Conservation (phyloP, 2,797 vertebrate genomes). For the Platyrinchus mystaceus region DNA sequence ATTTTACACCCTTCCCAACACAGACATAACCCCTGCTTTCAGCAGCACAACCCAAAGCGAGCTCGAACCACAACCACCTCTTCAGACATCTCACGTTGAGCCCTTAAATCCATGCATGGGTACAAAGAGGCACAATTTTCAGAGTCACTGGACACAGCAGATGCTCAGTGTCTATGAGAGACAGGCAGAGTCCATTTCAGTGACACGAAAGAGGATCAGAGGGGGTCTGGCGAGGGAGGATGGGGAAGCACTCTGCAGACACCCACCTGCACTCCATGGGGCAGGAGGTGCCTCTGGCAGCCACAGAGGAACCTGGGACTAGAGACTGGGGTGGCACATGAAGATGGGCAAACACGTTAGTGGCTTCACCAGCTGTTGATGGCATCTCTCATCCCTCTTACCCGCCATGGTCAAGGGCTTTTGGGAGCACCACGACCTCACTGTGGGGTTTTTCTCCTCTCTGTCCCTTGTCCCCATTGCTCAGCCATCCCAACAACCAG, state of each 20-base stretch:
- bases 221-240: background rate
- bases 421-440: rapidly evolving
- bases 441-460: background rate
- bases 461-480: background rate
- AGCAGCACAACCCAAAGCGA: background rate
- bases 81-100: background rate
- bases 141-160: constrained; percentile 20
- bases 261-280: background rate
- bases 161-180: constrained; percentile 15
- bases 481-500: rapidly evolving
- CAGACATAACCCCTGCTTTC: background rate
- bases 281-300: background rate
- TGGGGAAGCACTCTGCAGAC: background rate
- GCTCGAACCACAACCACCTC: background rate
- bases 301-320: rapidly evolving
- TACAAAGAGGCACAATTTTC: background rate
- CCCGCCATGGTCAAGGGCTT: rapidly evolving
- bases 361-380: background rate
- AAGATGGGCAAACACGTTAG: background rate
- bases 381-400: background rate
- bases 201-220: background rate
- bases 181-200: background rate
- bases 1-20: background rate
- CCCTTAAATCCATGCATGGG: background rate
- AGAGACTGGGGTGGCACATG: background rate